These are phyloP conservation scores for Dasyornis broadbenti DNA, from an alignment of 2,113 vertebrate genomes.

Conservation along the genomic window DNA sequence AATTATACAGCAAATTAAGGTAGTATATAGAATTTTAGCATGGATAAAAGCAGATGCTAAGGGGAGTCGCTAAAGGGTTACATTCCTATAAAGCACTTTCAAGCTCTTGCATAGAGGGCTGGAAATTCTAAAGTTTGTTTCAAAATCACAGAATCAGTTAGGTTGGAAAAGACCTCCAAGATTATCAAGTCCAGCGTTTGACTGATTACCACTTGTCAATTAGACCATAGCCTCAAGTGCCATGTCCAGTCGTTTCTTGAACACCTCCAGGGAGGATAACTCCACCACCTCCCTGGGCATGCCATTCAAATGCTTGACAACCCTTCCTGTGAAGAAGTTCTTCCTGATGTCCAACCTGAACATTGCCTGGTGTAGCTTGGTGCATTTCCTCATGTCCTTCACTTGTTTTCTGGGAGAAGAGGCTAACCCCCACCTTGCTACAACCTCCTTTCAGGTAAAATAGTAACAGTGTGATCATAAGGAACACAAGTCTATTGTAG, in stretches of 20 bases:
- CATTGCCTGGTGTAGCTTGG: no score
- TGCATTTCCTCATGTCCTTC: background rate
- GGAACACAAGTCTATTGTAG: background rate
- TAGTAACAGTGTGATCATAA: background rate
- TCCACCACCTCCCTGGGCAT: background rate
- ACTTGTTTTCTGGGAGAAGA: background rate
- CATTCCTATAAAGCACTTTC: background rate
- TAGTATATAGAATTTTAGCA: background rate
- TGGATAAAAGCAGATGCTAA: background rate
- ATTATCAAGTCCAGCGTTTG: background rate
- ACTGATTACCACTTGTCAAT: background rate
- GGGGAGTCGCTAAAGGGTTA: background rate
- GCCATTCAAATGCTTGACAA: background rate
- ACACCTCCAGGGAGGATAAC: background rate
- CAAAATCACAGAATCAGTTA: background rate
- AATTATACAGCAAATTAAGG: background rate
- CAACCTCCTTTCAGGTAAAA: background rate
- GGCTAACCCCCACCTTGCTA: background rate
- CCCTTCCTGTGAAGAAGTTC: background rate
- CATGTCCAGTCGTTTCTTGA: background rate
- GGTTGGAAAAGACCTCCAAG: background rate
- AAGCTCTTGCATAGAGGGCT: background rate
- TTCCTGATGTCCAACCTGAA: background rate
- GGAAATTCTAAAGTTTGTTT: background rate
- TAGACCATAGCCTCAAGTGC: background rate